These are phyloP conservation scores for Aphelinus certus DNA, from an alignment of 1,140 invertebrate genomes.

Conservation along the genomic window DNA sequence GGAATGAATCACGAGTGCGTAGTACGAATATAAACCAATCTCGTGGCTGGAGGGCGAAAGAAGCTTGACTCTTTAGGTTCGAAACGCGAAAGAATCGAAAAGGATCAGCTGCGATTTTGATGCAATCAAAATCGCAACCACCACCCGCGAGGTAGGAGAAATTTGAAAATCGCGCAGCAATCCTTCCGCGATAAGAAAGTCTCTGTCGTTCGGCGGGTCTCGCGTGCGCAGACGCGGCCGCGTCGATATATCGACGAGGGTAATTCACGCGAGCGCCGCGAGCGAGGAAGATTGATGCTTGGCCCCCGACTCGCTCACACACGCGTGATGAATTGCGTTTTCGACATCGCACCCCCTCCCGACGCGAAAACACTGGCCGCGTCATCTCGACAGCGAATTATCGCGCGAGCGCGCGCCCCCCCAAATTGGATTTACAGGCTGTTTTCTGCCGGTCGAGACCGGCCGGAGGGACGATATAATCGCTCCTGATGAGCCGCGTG, in stretches of 20 bases:
- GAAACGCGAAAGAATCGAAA: no score
- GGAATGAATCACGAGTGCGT: background rate
- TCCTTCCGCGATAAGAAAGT: slow-evolving; percentile 7
- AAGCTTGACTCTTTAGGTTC: background rate
- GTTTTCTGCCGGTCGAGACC: background rate
- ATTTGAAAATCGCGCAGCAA: background rate
- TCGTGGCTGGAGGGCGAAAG: background rate
- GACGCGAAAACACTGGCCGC: slow-evolving; percentile 42
- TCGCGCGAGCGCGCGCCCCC: slow-evolving; percentile 10
- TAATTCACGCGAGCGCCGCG: slow-evolving; percentile 65
- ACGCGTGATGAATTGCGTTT: slow-evolving; percentile 58
- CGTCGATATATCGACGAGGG: slow-evolving; percentile 62
- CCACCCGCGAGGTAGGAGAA: background rate
- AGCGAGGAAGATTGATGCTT: slow-evolving; percentile 64
- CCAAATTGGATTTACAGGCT: slow-evolving; percentile 7
- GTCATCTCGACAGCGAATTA: slow-evolving; percentile 51
- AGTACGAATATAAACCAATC: background rate
- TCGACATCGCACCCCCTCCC: slow-evolving; percentile 52
- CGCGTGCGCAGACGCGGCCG: slow-evolving; percentile 22
- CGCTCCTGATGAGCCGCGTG: slow-evolving; percentile 14
- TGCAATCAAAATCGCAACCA: no score
- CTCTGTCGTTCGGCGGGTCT: slow-evolving; percentile 39
- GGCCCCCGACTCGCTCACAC: slow-evolving; percentile 23
- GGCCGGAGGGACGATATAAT: slow-evolving; percentile 5
- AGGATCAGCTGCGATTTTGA: no score